Percentiles rank a stretch among this genome's conserved stretches.
Evolutionary conservation across 2,888 invertebrate genomes (phyloP).

Genomic region (Eupithecia dodoneata): DNA sequence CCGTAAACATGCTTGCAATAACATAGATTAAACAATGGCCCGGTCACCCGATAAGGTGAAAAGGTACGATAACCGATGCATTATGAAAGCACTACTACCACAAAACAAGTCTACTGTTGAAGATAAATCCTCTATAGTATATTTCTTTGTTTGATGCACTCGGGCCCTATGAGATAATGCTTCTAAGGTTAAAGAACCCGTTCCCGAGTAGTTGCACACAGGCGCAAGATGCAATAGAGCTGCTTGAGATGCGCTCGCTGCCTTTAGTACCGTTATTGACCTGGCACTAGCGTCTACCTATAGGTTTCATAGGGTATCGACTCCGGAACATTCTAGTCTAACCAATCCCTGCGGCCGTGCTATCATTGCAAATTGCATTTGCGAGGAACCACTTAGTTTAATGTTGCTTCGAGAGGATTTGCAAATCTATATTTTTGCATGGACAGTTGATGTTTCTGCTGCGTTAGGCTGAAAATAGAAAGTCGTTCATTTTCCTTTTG

Average conservation of each 20-base stretch:
- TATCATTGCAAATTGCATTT: slow-evolving; percentile 38
- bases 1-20: slow-evolving; percentile 50
- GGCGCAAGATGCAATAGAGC: slow-evolving; percentile 64
- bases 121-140: slow-evolving; percentile 57
- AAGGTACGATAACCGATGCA: slow-evolving; percentile 71
- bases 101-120: slow-evolving; percentile 47
- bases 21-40: slow-evolving; percentile 60
- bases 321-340: slow-evolving; percentile 36
- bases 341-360: slow-evolving; percentile 37
- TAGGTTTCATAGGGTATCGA: slow-evolving; percentile 37
- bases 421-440: neutral
- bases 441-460: neutral
- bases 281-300: slow-evolving; percentile 54
- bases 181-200: slow-evolving; percentile 58
- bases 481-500: neutral
- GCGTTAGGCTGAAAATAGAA: neutral
- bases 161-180: slow-evolving; percentile 62
- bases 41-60: slow-evolving; percentile 75
- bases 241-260: slow-evolving; percentile 70
- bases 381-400: slow-evolving; percentile 21
- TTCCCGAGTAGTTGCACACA: slow-evolving; percentile 47
- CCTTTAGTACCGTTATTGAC: slow-evolving; percentile 73
- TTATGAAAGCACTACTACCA: slow-evolving; percentile 60
- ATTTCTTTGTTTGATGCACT: slow-evolving; percentile 55
- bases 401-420: slow-evolving; percentile 16